Evolutionary conservation across 2,888 invertebrate genomes (phyloP), one percentile per base, ranked within the genome.

Genomic region (Drosophila longiperda): DNA sequence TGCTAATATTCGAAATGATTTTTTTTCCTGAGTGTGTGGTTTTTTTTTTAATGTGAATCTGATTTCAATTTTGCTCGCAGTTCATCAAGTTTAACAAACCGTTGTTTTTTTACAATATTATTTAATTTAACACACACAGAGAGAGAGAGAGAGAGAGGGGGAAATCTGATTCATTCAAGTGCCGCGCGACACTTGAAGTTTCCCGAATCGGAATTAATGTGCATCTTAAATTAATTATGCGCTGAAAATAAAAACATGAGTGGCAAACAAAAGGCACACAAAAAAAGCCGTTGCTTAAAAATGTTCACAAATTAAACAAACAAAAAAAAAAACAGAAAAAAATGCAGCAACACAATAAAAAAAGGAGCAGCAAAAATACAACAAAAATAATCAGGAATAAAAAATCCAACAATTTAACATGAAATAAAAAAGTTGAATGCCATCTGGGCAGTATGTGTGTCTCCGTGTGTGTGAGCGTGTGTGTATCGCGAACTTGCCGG

Each of bases 191-290:
- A 87, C 89, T 85, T 73, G 74, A 84, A 72, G 74, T 59, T 66
- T 68, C 69, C 79, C 82, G 80, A 77, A 76, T 80, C 54, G 75
- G 72, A 58, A 77, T 82, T 68, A 70, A 74, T 76, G 82, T 84
- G 84, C 84, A 85, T 82, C 80, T 86, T 69, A 83, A 89, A 84
- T 88, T 84, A 84, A 84, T 84, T 84, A 84, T 88, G 83, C 80
- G 83, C 62, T 73, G 84, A 89, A 82, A 85, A 88, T 77, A 78
- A 78, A 78, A 69, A 50, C 38, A 54, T 70, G 63, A 77, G 74
- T 71, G 78, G 73, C 84, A 70, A 82, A 85, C 82, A 80, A 68
- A 80, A 77, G 62, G 55, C 64, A 66, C 67, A 73, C 48, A 33
- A 42, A 87, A 87, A 87, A 87, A 87, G 87, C 76, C 66, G 82